phyloP scores from a whole-genome alignment of 2,888 invertebrate species.

The Aspidapion aeneum region DNA sequence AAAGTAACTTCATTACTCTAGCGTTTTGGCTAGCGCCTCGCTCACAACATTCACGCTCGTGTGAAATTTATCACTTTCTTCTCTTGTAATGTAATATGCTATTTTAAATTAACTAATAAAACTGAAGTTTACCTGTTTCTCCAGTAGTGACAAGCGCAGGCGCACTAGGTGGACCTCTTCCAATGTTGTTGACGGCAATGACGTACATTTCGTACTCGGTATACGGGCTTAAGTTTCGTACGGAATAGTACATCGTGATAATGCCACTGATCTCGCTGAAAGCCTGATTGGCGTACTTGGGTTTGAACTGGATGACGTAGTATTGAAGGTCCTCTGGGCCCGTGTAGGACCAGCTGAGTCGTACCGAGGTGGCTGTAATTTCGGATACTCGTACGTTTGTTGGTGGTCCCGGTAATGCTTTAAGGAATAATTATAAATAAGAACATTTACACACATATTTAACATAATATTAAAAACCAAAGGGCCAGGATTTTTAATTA shows the following conservation, averaged over 20 bases:
- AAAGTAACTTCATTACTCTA: too few species aligned
- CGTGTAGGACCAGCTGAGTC: conserved; percentile 90
- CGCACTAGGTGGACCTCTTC: conserved; percentile 84
- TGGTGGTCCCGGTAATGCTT: conserved; percentile 90
- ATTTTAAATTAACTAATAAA: too few species aligned
- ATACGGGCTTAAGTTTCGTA: conserved; percentile 86
- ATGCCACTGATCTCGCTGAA: conserved; percentile 92
- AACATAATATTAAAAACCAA: too few species aligned
- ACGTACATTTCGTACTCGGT: conserved; percentile 97
- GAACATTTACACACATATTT: too few species aligned
- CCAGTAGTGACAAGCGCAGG: conserved; percentile 92
- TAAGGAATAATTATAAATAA: background rate
- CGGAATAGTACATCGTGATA: conserved; percentile 88
- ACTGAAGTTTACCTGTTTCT: conserved; percentile 80
- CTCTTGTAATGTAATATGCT: too few species aligned
- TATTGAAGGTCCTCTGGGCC: conserved; percentile 88
- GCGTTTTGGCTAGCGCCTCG: too few species aligned
- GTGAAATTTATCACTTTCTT: too few species aligned
- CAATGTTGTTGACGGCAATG: conserved; percentile 92
- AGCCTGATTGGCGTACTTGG: conserved; percentile 88
- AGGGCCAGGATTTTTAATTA: too few species aligned
- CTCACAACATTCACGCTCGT: too few species aligned
- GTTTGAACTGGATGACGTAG: conserved; percentile 96
- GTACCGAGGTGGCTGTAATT: conserved; percentile 89
- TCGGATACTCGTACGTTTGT: conserved; percentile 88